Evolutionary conservation across 2,797 vertebrate genomes (phyloP).

Genomic region (Crypturellus tataupa): DNA sequence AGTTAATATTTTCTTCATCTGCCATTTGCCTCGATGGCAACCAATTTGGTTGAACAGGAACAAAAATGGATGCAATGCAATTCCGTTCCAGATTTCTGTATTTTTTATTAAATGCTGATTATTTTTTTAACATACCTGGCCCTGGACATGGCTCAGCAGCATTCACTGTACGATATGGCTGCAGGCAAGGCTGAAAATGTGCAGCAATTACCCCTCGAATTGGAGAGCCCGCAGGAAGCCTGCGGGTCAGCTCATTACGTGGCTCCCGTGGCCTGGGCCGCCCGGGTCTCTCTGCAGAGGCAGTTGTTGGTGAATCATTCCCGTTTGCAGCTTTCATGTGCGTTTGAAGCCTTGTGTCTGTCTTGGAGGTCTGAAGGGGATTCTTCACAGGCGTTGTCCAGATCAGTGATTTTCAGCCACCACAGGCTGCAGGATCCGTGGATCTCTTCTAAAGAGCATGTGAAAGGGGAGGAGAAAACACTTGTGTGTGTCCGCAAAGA

Average conservation of each 20-base stretch:
- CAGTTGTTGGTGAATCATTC: neutral
- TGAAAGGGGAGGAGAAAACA: neutral
- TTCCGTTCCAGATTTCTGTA: neutral
- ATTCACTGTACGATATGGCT: neutral
- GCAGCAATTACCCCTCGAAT: neutral
- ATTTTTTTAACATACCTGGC: conserved; percentile 10
- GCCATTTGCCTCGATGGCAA: conserved; percentile 65
- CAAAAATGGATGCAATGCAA: neutral
- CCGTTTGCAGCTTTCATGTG: neutral
- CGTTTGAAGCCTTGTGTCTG: neutral
- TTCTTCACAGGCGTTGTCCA: neutral
- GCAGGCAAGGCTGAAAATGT: conserved; percentile 60
- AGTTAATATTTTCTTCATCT: conserved; percentile 80
- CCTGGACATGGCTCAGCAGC: neutral
- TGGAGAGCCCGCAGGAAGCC: conserved; percentile 20
- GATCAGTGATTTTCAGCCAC: neutral
- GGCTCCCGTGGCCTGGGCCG: neutral
- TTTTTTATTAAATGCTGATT: neutral
- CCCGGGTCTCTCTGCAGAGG: rapidly evolving
- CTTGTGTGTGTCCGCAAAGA: rapidly evolving
- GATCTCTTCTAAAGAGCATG: neutral
- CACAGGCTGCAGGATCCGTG: rapidly evolving
- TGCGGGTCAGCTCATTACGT: conserved; percentile 1
- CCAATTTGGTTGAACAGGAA: conserved; percentile 33
- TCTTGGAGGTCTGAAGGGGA: neutral